Percentiles rank a stretch among this genome's conserved stretches.
These are phyloP conservation scores for Marasmarcha lunaedactyla DNA, from an alignment of 2,888 invertebrate genomes.

Conservation along the genomic window DNA sequence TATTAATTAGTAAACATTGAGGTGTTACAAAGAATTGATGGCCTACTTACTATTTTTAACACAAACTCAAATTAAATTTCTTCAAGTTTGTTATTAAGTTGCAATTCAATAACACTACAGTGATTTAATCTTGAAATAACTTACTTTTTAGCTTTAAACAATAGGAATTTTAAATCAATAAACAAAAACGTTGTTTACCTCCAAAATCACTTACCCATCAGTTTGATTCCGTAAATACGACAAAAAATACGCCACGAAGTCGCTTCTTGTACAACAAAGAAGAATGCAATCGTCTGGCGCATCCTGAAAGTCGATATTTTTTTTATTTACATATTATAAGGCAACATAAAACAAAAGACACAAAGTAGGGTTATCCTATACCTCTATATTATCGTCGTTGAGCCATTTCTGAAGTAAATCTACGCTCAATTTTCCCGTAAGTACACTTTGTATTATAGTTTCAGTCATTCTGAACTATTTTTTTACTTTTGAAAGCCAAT, in stretches of 20 bases:
- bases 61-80: too few species aligned
- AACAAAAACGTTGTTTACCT: not conserved
- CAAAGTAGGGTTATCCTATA: constrained; percentile 38
- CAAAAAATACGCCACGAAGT: constrained; percentile 71
- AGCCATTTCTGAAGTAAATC: constrained; percentile 55
- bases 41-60: too few species aligned
- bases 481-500: too few species aligned
- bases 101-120: not conserved
- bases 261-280: constrained; percentile 46
- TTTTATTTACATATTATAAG: constrained; percentile 6
- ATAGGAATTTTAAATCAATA: too few species aligned
- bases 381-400: constrained; percentile 44
- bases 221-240: constrained; percentile 68
- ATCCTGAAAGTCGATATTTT: constrained; percentile 33
- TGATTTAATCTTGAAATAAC: not conserved
- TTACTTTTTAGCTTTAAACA: too few species aligned
- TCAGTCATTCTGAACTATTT: constrained; percentile 44
- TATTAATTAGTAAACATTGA: too few species aligned
- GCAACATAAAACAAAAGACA: constrained; percentile 12
- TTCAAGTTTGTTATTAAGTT: not conserved
- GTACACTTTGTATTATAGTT: constrained; percentile 54
- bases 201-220: constrained; percentile 43
- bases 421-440: constrained; percentile 47
- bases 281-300: constrained; percentile 43
- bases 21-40: too few species aligned